phyloP scores from a whole-genome alignment of 2,888 invertebrate species.

The Meiosimyza decipiens region DNA sequence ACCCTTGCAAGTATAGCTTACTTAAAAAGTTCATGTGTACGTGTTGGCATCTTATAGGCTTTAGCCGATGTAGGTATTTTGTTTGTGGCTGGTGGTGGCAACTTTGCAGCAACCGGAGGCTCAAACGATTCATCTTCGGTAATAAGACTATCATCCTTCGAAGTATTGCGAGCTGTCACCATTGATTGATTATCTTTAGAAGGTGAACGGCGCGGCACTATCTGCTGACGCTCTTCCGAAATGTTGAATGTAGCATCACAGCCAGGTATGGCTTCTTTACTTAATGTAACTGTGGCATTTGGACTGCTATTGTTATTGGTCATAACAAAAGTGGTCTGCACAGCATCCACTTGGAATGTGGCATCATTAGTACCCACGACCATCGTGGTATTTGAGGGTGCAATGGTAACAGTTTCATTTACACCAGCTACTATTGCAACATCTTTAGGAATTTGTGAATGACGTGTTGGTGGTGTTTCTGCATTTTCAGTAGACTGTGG shows the following conservation, averaged over 20 bases:
- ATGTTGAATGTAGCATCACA: constrained; percentile 52
- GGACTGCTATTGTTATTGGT: constrained; percentile 44
- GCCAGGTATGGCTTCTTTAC: constrained; percentile 36
- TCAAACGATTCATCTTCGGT: constrained; percentile 63
- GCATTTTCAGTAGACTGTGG: background rate
- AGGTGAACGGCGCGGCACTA: constrained; percentile 8
- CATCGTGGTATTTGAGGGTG: constrained; percentile 42
- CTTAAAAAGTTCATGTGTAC: constrained; percentile 66
- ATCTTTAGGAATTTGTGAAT: constrained; percentile 25
- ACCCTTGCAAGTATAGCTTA: constrained; percentile 45
- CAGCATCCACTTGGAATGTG: constrained; percentile 48
- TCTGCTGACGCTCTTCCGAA: constrained; percentile 5
- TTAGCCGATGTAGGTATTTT: constrained; percentile 47
- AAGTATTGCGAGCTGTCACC: constrained; percentile 52
- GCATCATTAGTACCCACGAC: constrained; percentile 46
- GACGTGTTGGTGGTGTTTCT: constrained; percentile 7
- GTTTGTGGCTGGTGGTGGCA: constrained; percentile 35
- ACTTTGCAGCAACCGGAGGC: constrained; percentile 39
- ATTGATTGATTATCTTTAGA: constrained; percentile 48
- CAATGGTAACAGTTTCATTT: constrained; percentile 42
- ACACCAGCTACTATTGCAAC: constrained; percentile 25
- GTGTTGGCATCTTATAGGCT: constrained; percentile 53
- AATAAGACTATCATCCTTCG: constrained; percentile 54
- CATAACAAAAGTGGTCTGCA: constrained; percentile 50
- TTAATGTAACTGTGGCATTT: constrained; percentile 47